phyloP scores from a whole-genome alignment of 2,888 invertebrate species.

The Cerceris ruficornis region DNA sequence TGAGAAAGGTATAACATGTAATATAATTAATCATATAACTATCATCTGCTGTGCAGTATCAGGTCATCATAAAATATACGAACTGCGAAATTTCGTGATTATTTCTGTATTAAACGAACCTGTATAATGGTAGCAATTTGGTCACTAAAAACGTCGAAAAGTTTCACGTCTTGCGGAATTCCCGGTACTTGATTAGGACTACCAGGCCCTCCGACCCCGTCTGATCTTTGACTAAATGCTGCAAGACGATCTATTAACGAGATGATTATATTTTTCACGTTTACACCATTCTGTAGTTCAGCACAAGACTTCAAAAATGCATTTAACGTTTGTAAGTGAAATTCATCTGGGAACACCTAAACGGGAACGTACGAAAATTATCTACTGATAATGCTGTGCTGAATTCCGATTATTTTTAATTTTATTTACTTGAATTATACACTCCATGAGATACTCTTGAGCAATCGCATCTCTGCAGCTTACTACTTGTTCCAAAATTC shows the following conservation, averaged over 20 bases:
- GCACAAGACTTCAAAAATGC: constrained; percentile 98
- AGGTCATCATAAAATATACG: constrained; percentile 70
- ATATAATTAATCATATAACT: constrained; percentile 68
- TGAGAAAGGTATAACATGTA: constrained; percentile 66
- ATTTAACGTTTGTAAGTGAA: constrained; percentile 97
- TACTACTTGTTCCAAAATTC: constrained; percentile 98
- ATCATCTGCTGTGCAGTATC: constrained; percentile 68
- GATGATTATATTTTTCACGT: constrained; percentile 99
- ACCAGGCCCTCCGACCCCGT: constrained; percentile 84
- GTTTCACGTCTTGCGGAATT: constrained; percentile 92
- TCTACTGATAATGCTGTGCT: constrained; percentile 17
- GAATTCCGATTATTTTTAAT: constrained; percentile 17
- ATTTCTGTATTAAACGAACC: constrained; percentile 81
- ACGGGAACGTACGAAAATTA: constrained; percentile 43
- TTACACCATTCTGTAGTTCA: constrained; percentile 96
- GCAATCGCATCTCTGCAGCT: constrained; percentile 99
- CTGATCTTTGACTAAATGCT: constrained; percentile 90
- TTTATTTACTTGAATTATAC: constrained; percentile 94
- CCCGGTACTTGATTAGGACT: constrained; percentile 84
- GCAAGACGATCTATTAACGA: constrained; percentile 96
- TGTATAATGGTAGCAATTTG: constrained; percentile 98
- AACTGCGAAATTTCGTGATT: constrained; percentile 6
- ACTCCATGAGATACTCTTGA: constrained; percentile 99
- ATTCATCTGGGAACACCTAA: constrained; percentile 98
- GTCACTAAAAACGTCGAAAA: constrained; percentile 99